Conservation (phyloP, 2,797 vertebrate species). For the Melopsittacus undulatus region DNA sequence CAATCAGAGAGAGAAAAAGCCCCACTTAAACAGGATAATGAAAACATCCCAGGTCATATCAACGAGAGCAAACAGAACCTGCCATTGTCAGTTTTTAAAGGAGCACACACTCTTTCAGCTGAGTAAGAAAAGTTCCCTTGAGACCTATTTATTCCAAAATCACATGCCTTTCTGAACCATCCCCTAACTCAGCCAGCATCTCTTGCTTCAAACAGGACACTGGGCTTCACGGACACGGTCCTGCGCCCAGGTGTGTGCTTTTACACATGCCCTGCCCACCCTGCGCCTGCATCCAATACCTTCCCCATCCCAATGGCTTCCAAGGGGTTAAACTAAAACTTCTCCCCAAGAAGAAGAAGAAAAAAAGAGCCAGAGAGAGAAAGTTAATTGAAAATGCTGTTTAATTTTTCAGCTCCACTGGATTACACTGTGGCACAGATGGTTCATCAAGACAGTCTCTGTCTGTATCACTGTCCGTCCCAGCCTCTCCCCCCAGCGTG, state of each 20-base stretch:
- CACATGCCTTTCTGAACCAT: background rate
- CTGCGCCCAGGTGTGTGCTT: constrained; percentile 10
- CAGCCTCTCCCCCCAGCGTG: constrained; percentile 71
- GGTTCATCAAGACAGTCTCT: constrained; percentile 84
- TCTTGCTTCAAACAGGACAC: background rate
- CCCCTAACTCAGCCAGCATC: background rate
- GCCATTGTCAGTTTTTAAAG: background rate
- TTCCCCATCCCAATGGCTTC: constrained; percentile 50
- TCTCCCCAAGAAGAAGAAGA: constrained; percentile 25
- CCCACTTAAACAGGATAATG: constrained; percentile 1
- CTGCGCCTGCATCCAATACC: background rate
- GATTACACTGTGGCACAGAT: constrained; percentile 89
- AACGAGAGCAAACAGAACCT: background rate
- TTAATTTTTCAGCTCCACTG: constrained; percentile 86
- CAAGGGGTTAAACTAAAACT: constrained; percentile 81
- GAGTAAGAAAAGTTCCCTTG: background rate
- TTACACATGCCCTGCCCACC: background rate
- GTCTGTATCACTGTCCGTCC: constrained; percentile 79
- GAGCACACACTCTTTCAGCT: background rate
- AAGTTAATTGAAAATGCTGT: constrained; percentile 86
- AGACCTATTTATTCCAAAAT: background rate
- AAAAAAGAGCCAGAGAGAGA: constrained; percentile 69
- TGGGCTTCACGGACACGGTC: background rate
- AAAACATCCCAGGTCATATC: background rate
- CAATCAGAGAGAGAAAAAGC: background rate